Base-by-base conservation (phyloP, 2,888 invertebrate genomes). In the Protonemura montana region DNA sequence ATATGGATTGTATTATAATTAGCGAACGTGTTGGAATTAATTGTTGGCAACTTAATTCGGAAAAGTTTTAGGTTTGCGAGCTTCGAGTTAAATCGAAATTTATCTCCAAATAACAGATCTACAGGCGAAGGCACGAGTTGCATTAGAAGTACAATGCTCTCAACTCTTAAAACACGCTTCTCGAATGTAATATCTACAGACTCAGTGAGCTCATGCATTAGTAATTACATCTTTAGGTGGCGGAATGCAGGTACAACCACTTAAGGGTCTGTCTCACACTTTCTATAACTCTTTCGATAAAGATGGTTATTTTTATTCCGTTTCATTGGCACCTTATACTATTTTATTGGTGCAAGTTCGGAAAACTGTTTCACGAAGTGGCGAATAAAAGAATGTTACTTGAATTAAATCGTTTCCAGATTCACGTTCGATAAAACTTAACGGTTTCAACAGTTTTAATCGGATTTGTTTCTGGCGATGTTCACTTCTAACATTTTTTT, bases 401-500 rank as follows among this genome's bases (percentile, higher is more conserved):
- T 59, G 59, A 59, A 59, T 59, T 59, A 59, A 59, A 59, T 59
- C 59, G 59, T 13, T 59, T 21, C 59, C 59, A 78, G 78, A 78
- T 78, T 28, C 78, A 78, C 78, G 78, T 27, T 26, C 78, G 78
- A 78, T 78, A 78, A 26, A 78, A 28, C 26, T 1, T 78, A 78
- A 78, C 78, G 27, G 78, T 78, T 25, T 78, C 78, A 28, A n/a
- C 27, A 59, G 59, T 59, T 59, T 59, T 78, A 78, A 78, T 78
- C 78, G 78, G 28, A 27, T 78, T 78, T 78, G 27, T 78, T 78
- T 78, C 78, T 25, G 35, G 28, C 78, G 26, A 26, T 59, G 59
- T 78, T 26, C 26, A n/a, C 26, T 78, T n/a, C n/a, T n/a, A n/a
- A 78, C 78, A 0, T 78, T 78, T 78, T 59, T 78, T 26, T 26